Percentiles rank a stretch among this genome's conserved stretches.
Evolutionary conservation across 2,888 invertebrate species (phyloP).

Genomic region (Aproaerema taeniolella): DNA sequence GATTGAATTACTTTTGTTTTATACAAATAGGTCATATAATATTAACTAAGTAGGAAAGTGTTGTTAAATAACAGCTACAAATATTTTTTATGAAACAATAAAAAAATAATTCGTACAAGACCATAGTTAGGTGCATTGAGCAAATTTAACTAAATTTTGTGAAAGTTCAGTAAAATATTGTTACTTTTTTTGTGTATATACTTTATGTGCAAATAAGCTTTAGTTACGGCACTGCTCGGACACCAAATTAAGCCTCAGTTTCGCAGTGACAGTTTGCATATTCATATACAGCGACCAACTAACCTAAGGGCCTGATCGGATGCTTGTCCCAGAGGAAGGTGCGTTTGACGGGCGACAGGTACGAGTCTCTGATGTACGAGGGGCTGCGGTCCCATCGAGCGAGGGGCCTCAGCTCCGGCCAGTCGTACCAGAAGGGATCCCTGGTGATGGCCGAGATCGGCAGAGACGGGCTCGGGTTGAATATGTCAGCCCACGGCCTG

Average conservation of each 20-base stretch:
- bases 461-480: conserved; percentile 87
- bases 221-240: conserved; percentile 44
- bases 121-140: no score
- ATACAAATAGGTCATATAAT: no score
- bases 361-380: conserved; percentile 90
- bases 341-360: conserved; percentile 93
- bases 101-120: no score
- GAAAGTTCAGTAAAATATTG: no score
- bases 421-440: conserved; percentile 94
- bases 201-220: no score
- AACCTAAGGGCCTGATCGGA: conserved; percentile 93
- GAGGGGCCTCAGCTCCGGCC: conserved; percentile 88
- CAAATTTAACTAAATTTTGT: no score
- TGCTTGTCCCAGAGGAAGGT: conserved; percentile 94
- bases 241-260: conserved; percentile 34
- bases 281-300: conserved; percentile 77
- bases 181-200: no score
- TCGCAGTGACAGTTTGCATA: conserved; percentile 34
- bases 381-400: conserved; percentile 84
- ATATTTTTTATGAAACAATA: no score
- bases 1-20: no score
- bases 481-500: conserved; percentile 81
- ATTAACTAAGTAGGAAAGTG: no score
- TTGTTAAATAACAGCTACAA: no score
- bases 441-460: conserved; percentile 89